Percentiles rank a stretch among this genome's conserved stretches.
Evolutionary conservation across 2,797 vertebrate genomes (phyloP).

Genomic region (Rhinoraja longicauda): DNA sequence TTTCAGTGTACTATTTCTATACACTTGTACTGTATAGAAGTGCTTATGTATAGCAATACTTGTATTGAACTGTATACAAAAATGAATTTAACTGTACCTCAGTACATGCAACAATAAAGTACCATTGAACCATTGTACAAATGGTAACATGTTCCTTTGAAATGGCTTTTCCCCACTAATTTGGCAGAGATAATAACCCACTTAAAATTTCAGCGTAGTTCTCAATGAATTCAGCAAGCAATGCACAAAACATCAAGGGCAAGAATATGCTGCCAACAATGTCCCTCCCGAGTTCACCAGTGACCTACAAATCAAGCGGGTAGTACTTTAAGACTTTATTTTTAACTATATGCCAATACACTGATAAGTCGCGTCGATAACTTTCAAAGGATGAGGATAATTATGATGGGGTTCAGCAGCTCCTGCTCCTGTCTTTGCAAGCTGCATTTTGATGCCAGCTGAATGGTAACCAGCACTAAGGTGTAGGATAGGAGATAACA

Average conservation of each 20-base stretch:
- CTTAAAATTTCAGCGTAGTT: neutral
- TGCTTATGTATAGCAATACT: too few relatives aligned
- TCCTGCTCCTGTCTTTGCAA: neutral
- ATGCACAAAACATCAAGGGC: neutral
- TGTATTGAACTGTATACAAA: too few relatives aligned
- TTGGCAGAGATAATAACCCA: neutral
- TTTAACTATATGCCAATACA: neutral
- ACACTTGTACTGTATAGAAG: too few relatives aligned
- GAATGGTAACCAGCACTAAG: neutral
- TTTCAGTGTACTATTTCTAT: too few relatives aligned
- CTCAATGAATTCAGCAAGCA: neutral
- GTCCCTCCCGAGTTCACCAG: too few relatives aligned
- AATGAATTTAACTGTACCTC: too few relatives aligned
- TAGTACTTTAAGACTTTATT: neutral
- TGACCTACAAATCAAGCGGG: neutral
- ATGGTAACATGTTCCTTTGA: neutral
- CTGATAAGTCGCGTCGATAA: too few relatives aligned
- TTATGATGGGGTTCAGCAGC: neutral
- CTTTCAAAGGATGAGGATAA: neutral
- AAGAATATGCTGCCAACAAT: too few relatives aligned
- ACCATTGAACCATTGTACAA: neutral
- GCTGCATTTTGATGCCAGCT: neutral
- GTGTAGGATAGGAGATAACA: neutral
- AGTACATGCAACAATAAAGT: too few relatives aligned
- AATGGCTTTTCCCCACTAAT: neutral